Conservation (phyloP, 2,113 vertebrate species). For the Datnioides undecimradiatus region DNA sequence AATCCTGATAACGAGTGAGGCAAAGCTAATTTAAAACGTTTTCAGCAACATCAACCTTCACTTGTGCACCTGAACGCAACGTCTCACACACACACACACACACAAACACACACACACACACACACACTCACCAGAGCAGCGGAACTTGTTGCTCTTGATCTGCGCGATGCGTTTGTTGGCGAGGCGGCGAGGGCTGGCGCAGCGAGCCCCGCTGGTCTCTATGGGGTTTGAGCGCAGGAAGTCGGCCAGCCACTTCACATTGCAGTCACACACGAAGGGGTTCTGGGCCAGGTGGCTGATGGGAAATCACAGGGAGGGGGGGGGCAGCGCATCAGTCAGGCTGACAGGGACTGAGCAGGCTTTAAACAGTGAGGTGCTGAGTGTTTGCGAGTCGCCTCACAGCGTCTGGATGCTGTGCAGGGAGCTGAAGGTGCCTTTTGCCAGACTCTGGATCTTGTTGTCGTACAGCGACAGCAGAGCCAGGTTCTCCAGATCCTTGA, state of each 20-base stretch:
- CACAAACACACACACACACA: neutral
- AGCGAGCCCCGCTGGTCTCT: conserved; percentile 95
- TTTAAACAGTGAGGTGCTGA: neutral
- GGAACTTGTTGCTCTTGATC: conserved; percentile 99
- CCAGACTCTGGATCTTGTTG: conserved; percentile 97
- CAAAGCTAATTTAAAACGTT: too few species aligned
- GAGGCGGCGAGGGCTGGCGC: conserved; percentile 94
- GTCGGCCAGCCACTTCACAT: conserved; percentile 96
- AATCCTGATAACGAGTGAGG: too few species aligned
- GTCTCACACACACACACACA: neutral
- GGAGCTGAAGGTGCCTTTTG: conserved; percentile 93
- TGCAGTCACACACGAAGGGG: conserved; percentile 97
- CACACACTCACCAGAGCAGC: conserved; percentile 90
- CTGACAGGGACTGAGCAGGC: neutral
- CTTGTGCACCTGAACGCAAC: too few species aligned
- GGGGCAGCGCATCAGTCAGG: conserved; percentile 26
- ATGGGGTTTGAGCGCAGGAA: conserved; percentile 95
- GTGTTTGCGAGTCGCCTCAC: conserved; percentile 85
- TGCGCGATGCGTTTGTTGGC: conserved; percentile 98
- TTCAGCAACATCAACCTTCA: too few species aligned
- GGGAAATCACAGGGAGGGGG: conserved; percentile 28
- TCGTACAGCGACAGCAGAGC: conserved; percentile 95
- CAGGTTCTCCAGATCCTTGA: conserved; percentile 95
- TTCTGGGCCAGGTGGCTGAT: conserved; percentile 96
- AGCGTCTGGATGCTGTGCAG: conserved; percentile 94